Conservation (phyloP, 2,888 invertebrate genomes). For the Sesia apiformis region DNA sequence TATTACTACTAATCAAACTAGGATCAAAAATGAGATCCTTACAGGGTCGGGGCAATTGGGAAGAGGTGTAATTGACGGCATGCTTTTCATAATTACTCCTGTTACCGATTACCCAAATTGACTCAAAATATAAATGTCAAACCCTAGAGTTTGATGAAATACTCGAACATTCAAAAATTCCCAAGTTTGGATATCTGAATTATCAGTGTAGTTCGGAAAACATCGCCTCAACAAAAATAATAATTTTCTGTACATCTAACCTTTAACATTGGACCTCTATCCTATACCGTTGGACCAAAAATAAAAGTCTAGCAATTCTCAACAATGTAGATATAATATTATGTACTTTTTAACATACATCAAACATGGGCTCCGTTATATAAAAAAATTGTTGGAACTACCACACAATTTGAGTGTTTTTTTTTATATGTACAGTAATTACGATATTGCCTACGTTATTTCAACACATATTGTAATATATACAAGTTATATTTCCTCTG, state of each 20-base stretch:
- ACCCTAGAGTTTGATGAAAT: too few species aligned
- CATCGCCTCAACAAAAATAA: conserved; percentile 37
- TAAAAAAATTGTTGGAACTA: conserved; percentile 32
- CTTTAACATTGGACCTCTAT: conserved; percentile 55
- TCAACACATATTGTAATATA: background rate
- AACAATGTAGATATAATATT: conserved; percentile 60
- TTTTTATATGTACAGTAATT: background rate
- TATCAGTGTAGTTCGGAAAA: background rate
- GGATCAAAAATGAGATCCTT: too few species aligned
- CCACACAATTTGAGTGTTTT: conserved; percentile 1
- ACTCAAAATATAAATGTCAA: too few species aligned
- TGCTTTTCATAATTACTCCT: too few species aligned
- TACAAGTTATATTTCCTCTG: conserved; percentile 7
- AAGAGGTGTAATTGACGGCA: too few species aligned
- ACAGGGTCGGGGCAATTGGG: too few species aligned
- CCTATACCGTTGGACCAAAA: conserved; percentile 57
- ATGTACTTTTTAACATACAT: conserved; percentile 28
- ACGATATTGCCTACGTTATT: background rate
- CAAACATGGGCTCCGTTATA: conserved; percentile 39
- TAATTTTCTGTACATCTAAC: conserved; percentile 37
- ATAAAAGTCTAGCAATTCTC: conserved; percentile 63
- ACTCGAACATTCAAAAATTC: too few species aligned
- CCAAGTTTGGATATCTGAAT: background rate
- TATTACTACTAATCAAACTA: too few species aligned
- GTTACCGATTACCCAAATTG: too few species aligned